These are phyloP conservation scores for Cantharis rustica DNA, from an alignment of 2,888 invertebrate species.

Conservation along the genomic window DNA sequence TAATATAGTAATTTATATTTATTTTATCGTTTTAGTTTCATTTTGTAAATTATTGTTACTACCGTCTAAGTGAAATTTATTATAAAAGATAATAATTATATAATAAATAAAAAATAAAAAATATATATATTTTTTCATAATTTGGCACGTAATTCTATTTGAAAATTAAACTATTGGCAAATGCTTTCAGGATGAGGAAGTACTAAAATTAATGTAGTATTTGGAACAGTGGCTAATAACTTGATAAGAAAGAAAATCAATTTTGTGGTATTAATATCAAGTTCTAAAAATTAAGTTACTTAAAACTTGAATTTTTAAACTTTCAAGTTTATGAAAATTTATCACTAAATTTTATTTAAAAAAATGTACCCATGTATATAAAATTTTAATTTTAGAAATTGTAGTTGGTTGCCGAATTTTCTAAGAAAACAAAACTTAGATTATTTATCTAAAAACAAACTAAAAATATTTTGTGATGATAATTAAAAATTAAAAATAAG, in stretches of 20 bases:
- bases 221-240: background rate
- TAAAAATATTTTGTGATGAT: slow-evolving; percentile 1
- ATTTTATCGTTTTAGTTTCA: background rate
- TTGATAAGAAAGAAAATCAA: background rate
- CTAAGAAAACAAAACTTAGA: background rate
- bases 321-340: background rate
- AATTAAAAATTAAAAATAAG: background rate
- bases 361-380: background rate
- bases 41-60: background rate
- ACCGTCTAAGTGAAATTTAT: background rate
- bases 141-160: background rate
- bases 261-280: background rate
- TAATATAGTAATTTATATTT: background rate
- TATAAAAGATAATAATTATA: background rate
- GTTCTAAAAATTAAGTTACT: background rate
- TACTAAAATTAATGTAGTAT: background rate
- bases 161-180: background rate
- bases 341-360: background rate
- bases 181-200: background rate
- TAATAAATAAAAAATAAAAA: background rate
- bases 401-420: background rate
- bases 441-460: background rate
- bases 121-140: background rate
- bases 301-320: background rate
- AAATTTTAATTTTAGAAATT: background rate